These are phyloP conservation scores for Stenodema calcarata DNA, from an alignment of 2,888 invertebrate genomes.

Conservation along the genomic window DNA sequence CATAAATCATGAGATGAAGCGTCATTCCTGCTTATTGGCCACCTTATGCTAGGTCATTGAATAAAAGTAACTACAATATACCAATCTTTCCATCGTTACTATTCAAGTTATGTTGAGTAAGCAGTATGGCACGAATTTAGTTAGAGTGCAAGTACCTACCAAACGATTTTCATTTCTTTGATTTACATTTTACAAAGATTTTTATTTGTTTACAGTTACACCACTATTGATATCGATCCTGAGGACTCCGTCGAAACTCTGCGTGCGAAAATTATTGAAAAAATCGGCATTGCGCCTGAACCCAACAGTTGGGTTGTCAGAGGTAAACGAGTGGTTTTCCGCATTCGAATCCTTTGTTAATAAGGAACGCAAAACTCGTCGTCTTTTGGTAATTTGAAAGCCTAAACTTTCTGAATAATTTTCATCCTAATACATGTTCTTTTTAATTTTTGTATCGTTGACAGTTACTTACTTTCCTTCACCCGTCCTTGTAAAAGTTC, in stretches of 20 bases:
- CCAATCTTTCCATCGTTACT: too few relatives aligned
- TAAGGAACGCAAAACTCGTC: neutral
- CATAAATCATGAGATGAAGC: too few relatives aligned
- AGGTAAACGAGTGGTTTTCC: constrained; percentile 41
- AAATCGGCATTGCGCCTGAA: constrained; percentile 39
- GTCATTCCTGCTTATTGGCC: too few relatives aligned
- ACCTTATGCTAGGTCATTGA: too few relatives aligned
- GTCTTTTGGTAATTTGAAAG: neutral
- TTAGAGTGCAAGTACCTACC: too few relatives aligned
- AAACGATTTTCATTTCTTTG: too few relatives aligned
- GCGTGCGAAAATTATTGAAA: constrained; percentile 43
- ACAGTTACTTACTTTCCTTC: neutral
- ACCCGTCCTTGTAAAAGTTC: too few relatives aligned
- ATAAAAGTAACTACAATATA: too few relatives aligned
- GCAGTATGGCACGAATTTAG: too few relatives aligned
- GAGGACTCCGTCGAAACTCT: constrained; percentile 40
- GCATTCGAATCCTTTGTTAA: constrained; percentile 31
- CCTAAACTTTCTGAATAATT: neutral
- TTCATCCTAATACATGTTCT: constrained; percentile 18
- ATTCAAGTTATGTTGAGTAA: too few relatives aligned
- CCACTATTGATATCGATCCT: constrained; percentile 40
- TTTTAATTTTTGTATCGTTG: constrained; percentile 6
- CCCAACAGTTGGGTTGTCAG: constrained; percentile 41
- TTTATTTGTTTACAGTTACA: constrained; percentile 26
- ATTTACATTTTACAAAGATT: too few relatives aligned